Evolutionary conservation across 2,797 vertebrate genomes (phyloP).

Genomic region (Danio jaintianensis): DNA sequence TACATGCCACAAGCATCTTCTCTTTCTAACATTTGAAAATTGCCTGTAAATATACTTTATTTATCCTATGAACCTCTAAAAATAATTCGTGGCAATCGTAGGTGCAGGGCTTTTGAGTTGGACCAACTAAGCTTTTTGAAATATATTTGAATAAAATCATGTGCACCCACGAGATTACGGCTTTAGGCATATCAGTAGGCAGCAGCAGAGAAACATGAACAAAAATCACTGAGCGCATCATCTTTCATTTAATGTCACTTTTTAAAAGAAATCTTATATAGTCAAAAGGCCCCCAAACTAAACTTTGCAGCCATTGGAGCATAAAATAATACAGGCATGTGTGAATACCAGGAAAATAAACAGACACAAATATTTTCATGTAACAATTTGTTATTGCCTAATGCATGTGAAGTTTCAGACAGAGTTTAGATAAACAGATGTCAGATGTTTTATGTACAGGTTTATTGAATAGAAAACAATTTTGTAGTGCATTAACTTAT

Average conservation of each 20-base stretch:
- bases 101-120: too few relatives aligned
- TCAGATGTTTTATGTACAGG: constrained; percentile 24
- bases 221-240: background rate
- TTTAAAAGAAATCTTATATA: background rate
- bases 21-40: background rate
- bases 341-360: background rate
- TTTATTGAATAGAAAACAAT: constrained; percentile 47
- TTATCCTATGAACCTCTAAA: background rate
- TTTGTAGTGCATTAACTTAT: constrained; percentile 30
- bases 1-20: background rate
- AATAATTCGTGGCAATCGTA: background rate
- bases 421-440: background rate
- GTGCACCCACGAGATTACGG: background rate
- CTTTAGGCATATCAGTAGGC: background rate
- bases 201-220: background rate
- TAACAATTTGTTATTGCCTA: background rate
- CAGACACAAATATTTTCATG: too few relatives aligned
- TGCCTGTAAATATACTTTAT: background rate
- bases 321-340: background rate
- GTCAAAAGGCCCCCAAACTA: background rate
- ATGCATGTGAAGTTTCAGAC: background rate
- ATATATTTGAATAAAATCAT: background rate
- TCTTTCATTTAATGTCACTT: background rate
- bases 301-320: too few relatives aligned
- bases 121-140: too few relatives aligned